Evolutionary conservation across 2,888 invertebrate genomes (phyloP), one percentile per base, ranked within the genome.

Genomic region (Zelleria hepariella): DNA sequence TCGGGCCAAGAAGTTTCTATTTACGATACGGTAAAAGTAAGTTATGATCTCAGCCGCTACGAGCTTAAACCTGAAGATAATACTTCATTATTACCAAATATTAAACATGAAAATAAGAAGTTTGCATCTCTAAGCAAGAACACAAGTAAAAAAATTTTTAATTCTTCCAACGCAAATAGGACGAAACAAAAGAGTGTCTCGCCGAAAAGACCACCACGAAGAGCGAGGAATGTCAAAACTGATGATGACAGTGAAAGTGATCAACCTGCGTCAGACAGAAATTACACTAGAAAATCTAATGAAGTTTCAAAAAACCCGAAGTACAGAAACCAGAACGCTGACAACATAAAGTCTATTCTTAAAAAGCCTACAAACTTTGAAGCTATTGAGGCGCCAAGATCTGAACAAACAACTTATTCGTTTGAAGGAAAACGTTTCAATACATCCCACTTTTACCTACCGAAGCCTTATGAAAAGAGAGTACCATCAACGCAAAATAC

Each of bases 121-220:
- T 67, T 75, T 61, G 65, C 72, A 56, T 73, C 81, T 56, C 60
- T 80, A 66, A 80, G 74, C 73, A 87, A 86, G 67, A 79, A 63
- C 68, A 76, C 74, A 54, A 79, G 70, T 73, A 87, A 83, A 66
- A 85, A 82, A 77, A 62, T 75, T 61, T 65, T 77, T 60, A 78
- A 64, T 64, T 64, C 75, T 63, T 69, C 80, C 53, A 75, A 73
- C 59, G 65, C 78, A 59, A 84, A 76, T 65, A 80, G 86, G 65
- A 71, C 76, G 71, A 88, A 86, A 67, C 83, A 83, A 66, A 88
- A 88, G 68, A 86, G 81, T 65, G 73, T 89, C 57, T 91, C 91
- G n/a, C 92, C 92, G 5, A 91, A 91, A 73, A 82, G 92, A 65
- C 92, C 92, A 60, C 92, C 92, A 4, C 80, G 92, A 65, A 85